Evolutionary conservation across 1,140 invertebrate species (phyloP).

Genomic region (Drosophila pruinosa): DNA sequence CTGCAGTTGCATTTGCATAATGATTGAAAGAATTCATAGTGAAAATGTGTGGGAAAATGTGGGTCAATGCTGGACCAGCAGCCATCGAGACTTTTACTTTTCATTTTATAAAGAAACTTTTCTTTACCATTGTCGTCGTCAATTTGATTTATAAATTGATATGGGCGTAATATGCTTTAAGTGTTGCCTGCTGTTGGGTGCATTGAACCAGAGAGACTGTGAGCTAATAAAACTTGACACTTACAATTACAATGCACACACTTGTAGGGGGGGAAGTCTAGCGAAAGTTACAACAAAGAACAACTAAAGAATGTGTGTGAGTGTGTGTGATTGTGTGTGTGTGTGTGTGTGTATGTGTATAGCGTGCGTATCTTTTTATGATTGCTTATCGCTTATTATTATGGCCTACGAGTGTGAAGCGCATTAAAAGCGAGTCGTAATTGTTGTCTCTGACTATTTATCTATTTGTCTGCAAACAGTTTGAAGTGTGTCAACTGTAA

Average conservation of each 20-base stretch:
- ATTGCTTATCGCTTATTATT: constrained; percentile 49
- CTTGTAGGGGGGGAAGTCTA: constrained; percentile 39
- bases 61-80: constrained; percentile 63
- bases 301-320: constrained; percentile 60
- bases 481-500: constrained; percentile 48
- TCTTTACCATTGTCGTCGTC: constrained; percentile 24
- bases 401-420: constrained; percentile 52
- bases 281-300: constrained; percentile 75
- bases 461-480: not conserved
- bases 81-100: constrained; percentile 41
- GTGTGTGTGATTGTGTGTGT: constrained; percentile 4
- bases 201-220: constrained; percentile 37
- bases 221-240: constrained; percentile 77
- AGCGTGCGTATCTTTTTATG: constrained; percentile 18
- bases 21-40: constrained; percentile 25
- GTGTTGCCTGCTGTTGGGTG: constrained; percentile 12
- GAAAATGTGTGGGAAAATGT: constrained; percentile 48
- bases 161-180: constrained; percentile 35
- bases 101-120: constrained; percentile 34
- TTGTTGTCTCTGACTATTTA: constrained; percentile 31
- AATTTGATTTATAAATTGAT: constrained; percentile 47
- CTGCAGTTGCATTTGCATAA: constrained; percentile 73
- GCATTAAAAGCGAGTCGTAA: constrained; percentile 46
- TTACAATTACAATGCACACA: constrained; percentile 46
- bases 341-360: not conserved